Evolutionary conservation across 2,888 invertebrate species (phyloP).

Genomic region (Halocaridina rubra): DNA sequence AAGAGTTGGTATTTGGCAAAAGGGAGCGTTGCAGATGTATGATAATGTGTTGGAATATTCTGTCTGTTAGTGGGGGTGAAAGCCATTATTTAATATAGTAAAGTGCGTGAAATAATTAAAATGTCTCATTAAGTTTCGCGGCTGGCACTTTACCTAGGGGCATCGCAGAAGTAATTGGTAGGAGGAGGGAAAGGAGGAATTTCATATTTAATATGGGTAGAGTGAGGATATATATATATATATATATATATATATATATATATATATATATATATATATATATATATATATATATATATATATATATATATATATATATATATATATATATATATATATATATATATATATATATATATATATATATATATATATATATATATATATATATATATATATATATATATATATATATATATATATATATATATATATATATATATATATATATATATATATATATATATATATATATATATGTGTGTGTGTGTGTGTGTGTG

Average conservation of each 20-base stretch:
- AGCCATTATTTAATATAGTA: no score
- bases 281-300: not conserved
- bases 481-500: not conserved
- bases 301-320: not conserved
- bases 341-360: not conserved
- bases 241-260: not conserved
- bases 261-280: not conserved
- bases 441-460: not conserved
- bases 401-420: not conserved
- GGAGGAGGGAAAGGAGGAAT: no score
- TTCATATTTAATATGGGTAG: not conserved
- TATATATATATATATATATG: not conserved
- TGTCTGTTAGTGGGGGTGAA: no score
- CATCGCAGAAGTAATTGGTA: no score
- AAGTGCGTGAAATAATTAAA: no score
- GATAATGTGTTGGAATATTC: no score
- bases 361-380: not conserved
- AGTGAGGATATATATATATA: not conserved
- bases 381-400: not conserved
- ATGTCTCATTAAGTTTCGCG: no score
- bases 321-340: not conserved
- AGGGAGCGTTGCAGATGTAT: not conserved
- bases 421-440: not conserved
- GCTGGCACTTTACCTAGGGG: no score
- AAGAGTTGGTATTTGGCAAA: not conserved